phyloP scores from a whole-genome alignment of 2,888 invertebrate genomes.

The Magallana nippona region DNA sequence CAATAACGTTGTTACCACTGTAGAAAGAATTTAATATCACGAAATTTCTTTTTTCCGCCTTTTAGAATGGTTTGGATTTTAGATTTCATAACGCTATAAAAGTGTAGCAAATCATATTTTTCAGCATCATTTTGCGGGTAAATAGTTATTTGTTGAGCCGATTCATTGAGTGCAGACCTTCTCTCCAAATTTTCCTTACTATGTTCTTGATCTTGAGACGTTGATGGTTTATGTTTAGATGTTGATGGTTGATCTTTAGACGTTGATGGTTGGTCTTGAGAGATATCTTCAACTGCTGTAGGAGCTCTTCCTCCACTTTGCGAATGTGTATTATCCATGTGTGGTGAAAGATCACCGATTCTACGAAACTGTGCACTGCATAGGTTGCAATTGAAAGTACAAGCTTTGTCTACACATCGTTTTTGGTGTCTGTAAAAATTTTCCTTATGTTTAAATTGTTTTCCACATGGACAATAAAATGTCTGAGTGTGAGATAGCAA shows the following conservation, averaged over 20 bases:
- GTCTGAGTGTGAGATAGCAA: not conserved
- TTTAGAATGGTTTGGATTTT: constrained; percentile 13
- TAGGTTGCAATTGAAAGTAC: not conserved
- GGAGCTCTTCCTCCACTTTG: not conserved
- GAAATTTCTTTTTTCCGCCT: not conserved
- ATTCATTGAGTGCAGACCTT: constrained; percentile 44
- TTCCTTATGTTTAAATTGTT: not conserved
- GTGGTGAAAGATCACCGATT: not conserved
- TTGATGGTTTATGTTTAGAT: not conserved
- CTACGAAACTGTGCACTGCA: not conserved
- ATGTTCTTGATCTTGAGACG: not conserved
- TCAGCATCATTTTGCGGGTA: constrained; percentile 31
- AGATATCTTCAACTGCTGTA: not conserved
- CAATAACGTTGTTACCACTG: too few relatives aligned
- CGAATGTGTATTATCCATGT: not conserved
- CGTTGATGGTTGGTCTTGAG: too few relatives aligned
- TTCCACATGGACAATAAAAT: not conserved
- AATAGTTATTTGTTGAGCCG: constrained; percentile 44
- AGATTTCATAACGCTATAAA: not conserved
- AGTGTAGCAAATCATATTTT: constrained; percentile 39
- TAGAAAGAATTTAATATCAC: constrained; percentile 41
- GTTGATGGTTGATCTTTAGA: not conserved
- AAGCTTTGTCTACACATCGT: not conserved
- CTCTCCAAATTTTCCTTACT: not conserved
- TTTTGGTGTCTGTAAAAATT: not conserved